Percentiles rank a stretch among this genome's conserved stretches.
Evolutionary conservation across 2,797 vertebrate species (phyloP).

Genomic region (Pampus argenteus): DNA sequence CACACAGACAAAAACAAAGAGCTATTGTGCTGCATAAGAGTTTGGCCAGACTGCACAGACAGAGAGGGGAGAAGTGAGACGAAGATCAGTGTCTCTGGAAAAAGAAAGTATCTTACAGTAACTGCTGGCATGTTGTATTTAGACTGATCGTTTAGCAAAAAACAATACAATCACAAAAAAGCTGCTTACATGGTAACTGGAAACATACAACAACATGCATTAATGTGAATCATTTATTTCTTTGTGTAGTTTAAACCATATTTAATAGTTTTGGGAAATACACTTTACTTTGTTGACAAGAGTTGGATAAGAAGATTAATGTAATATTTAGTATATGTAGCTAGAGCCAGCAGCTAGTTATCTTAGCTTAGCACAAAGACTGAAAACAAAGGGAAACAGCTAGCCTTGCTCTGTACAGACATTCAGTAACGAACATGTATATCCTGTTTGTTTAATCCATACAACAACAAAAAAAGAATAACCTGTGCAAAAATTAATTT

Average conservation of each 20-base stretch:
- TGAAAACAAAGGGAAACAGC: too few species aligned
- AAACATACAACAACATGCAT: not conserved
- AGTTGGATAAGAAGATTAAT: too few species aligned
- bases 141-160: not conserved
- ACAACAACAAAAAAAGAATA: too few species aligned
- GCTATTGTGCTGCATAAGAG: conserved; percentile 41
- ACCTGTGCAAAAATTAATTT: too few species aligned
- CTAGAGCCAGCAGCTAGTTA: too few species aligned
- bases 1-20: conserved; percentile 54
- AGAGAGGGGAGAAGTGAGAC: not conserved
- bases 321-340: too few species aligned
- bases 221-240: too few species aligned
- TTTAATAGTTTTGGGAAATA: not conserved
- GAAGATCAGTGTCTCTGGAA: conserved; percentile 8
- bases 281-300: too few species aligned
- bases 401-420: too few species aligned
- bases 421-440: too few species aligned
- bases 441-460: too few species aligned
- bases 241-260: not conserved
- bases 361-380: too few species aligned
- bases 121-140: conserved; percentile 11
- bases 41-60: conserved; percentile 30
- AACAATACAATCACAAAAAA: not conserved
- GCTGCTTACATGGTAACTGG: not conserved
- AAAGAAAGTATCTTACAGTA: conserved; percentile 15